Conservation (phyloP, 2,797 vertebrate genomes). For the Rhinella marina region DNA sequence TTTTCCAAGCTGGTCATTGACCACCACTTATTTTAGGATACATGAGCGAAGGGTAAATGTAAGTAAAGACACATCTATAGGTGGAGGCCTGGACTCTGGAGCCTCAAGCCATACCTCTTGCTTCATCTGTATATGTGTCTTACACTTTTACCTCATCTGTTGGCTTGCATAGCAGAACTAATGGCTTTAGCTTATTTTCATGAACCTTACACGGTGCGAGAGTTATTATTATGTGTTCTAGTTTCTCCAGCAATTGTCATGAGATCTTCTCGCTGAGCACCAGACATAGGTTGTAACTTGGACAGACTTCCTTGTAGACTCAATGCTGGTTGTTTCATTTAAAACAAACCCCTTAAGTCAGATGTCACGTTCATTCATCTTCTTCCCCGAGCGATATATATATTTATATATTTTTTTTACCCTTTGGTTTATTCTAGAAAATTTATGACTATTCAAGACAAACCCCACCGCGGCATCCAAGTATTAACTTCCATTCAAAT, state of each 20-base stretch:
- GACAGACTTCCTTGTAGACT: neutral
- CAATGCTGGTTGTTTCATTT: slow-evolving; percentile 31
- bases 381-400: neutral
- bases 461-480: slow-evolving; percentile 5
- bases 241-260: slow-evolving; percentile 1
- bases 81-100: neutral
- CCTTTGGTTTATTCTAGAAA: slow-evolving; percentile 37
- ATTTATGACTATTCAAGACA: slow-evolving; percentile 28
- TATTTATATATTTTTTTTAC: slow-evolving; percentile 18
- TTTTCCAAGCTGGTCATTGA: too few species aligned
- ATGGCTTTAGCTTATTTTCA: slow-evolving; percentile 24
- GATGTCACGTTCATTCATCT: slow-evolving; percentile 37
- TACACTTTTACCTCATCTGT: neutral
- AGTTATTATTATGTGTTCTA: neutral
- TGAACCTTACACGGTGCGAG: neutral
- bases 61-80: too few species aligned
- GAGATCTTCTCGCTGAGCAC: slow-evolving; percentile 5
- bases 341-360: neutral
- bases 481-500: slow-evolving; percentile 36
- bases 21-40: too few species aligned
- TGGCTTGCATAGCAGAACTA: neutral
- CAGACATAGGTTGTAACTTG: neutral
- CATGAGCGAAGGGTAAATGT: too few species aligned
- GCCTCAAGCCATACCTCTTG: neutral
- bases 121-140: neutral